Base-by-base conservation (phyloP, 2,113 vertebrate species). In the Macrotis lagotis region DNA sequence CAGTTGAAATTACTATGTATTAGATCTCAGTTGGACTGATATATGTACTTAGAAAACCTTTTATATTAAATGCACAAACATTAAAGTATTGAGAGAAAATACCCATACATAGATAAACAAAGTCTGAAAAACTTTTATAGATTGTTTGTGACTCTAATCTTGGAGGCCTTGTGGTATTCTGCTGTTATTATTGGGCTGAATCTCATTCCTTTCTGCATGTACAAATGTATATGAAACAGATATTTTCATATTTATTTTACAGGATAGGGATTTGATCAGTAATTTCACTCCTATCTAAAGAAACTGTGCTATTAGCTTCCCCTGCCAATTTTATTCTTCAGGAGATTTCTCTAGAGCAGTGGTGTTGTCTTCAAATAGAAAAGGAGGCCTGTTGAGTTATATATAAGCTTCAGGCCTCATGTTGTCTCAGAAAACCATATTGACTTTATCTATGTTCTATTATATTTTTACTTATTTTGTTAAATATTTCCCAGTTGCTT, bases 71-170 rank as follows among this genome's bases (percentile, higher is more conserved):
- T 83, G 16, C 44, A 83, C n/a, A 24, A 16, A 24, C 19, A 44
- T 83, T 44, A 37, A 66, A 37, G 31, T 66, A 66, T 66, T 66
- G 0, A 52, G 24, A 96, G 88, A 88, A 93, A 95, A 50, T 97
- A n/a, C 31, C 88, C 90, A 94, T 96, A 94, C 95, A 88, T 52
- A 90, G 44, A 94, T 95, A 93, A 91, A 91, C 94, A 95, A 96
- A 90, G 89, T 91, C 90, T 94, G 90, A 96, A 97, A 93, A 95
- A 66, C 90, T 95, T 89, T 95, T 83, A 92, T 25, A 89, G 12
- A 55, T 96, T 47, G 48, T 90, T 96, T 93, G 96, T 97, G 96
- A 96, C 37, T 37, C 3, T 66, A 92, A 95, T 94, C 91, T 96
- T 96, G 90, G 92, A 96, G 93, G 89, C 93, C 66, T 0, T 8